A percentile compares a stretch with the other conserved stretches of the same genome.
Evolutionary conservation across 2,888 invertebrate genomes (phyloP).

Genomic region (Lobophora halterata): DNA sequence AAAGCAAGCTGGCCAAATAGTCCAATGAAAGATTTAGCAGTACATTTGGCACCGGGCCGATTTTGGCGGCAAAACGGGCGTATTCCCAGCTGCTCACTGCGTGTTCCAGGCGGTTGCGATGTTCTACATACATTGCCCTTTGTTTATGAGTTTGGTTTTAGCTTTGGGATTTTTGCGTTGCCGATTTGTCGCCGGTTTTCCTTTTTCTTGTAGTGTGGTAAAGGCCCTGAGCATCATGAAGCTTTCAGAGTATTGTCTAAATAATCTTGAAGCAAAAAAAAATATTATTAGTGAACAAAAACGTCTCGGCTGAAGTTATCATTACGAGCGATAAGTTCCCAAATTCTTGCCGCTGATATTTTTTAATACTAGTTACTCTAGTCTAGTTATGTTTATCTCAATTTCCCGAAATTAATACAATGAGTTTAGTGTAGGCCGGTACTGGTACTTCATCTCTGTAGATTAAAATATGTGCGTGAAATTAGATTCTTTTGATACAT

Average conservation of each 20-base stretch:
- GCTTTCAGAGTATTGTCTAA: neutral
- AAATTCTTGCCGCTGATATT: too few species aligned
- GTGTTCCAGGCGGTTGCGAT: slow-evolving; percentile 13
- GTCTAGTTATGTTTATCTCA: too few species aligned
- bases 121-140: slow-evolving; percentile 11
- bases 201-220: neutral
- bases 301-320: too few species aligned
- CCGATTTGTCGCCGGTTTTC: slow-evolving; percentile 8
- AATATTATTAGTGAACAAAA: too few species aligned
- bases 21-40: slow-evolving; percentile 17
- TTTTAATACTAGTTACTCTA: too few species aligned
- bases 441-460: too few species aligned
- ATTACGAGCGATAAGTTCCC: too few species aligned
- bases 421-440: too few species aligned
- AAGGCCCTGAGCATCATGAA: neutral
- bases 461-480: too few species aligned
- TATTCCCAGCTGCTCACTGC: slow-evolving; percentile 15
- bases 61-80: slow-evolving; percentile 29
- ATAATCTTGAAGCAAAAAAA: too few species aligned
- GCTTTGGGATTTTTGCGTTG: slow-evolving; percentile 19
- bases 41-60: slow-evolving; percentile 28
- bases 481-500: too few species aligned
- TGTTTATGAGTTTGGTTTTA: slow-evolving; percentile 21
- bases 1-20: slow-evolving; percentile 6
- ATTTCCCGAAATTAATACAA: too few species aligned